Evolutionary conservation across 2,113 vertebrate species (phyloP).

Genomic region (Hyaena hyaena): DNA sequence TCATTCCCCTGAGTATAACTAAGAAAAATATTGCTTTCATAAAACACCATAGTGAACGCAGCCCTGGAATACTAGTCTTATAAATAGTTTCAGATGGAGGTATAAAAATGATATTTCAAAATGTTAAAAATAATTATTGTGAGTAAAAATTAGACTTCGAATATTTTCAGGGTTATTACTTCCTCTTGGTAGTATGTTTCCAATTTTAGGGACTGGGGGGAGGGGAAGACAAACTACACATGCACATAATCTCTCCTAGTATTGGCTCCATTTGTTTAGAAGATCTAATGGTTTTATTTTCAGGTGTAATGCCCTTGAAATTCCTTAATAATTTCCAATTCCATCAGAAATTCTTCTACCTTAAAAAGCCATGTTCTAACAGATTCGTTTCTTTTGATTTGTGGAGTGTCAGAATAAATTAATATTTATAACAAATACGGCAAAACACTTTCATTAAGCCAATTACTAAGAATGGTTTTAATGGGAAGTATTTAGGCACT

Average conservation of each 20-base stretch:
- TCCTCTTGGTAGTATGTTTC: constrained; percentile 83
- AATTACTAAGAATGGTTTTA: constrained; percentile 77
- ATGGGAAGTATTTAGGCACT: constrained; percentile 53
- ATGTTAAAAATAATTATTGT: constrained; percentile 84
- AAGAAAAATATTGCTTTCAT: constrained; percentile 62
- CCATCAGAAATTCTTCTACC: constrained; percentile 72
- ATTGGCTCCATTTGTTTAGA: constrained; percentile 80
- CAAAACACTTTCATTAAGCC: constrained; percentile 7
- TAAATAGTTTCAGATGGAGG: constrained; percentile 84
- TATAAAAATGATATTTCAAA: constrained; percentile 83
- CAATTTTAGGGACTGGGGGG: constrained; percentile 75
- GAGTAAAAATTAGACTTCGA: constrained; percentile 84
- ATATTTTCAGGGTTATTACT: constrained; percentile 83
- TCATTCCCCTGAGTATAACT: constrained; percentile 36
- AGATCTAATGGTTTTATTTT: constrained; percentile 85
- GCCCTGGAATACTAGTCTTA: constrained; percentile 71
- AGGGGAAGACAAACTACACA: constrained; percentile 74
- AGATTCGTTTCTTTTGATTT: constrained; percentile 85
- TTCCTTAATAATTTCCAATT: constrained; percentile 84
- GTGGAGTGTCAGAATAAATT: constrained; percentile 80
- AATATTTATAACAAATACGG: constrained; percentile 72
- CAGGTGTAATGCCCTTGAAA: constrained; percentile 79
- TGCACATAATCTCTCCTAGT: constrained; percentile 61
- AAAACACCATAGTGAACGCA: constrained; percentile 77
- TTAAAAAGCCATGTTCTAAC: constrained; percentile 76